Percentiles rank a stretch among this genome's conserved stretches.
phyloP scores from a whole-genome alignment of 2,888 invertebrate genomes.

The Aelia acuminata region DNA sequence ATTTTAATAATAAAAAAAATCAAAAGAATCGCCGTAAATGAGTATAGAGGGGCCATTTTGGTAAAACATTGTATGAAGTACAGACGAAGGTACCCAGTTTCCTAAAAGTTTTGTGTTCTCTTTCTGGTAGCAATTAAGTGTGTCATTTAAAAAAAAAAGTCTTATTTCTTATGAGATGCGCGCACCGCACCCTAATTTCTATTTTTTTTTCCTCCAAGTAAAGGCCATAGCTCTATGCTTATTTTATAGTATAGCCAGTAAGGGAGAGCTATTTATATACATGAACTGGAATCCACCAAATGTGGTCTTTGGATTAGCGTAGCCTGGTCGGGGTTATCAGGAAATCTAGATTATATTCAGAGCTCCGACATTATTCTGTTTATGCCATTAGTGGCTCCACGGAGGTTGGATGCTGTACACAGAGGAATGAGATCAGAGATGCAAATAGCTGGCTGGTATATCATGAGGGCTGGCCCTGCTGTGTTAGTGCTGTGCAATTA shows the following conservation, averaged over 20 bases:
- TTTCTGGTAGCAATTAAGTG: too few species aligned
- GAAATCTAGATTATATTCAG: slow-evolving; percentile 1
- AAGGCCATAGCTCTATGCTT: background rate
- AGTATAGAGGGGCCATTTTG: too few species aligned
- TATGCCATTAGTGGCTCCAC: background rate
- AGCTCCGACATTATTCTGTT: background rate
- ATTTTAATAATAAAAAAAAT: too few species aligned
- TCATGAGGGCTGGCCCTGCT: background rate
- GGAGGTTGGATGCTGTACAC: background rate
- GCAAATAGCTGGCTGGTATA: slow-evolving; percentile 28
- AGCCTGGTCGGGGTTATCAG: background rate
- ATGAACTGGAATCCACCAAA: background rate
- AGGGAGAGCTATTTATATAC: background rate
- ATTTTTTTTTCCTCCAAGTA: too few species aligned
- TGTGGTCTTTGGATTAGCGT: background rate
- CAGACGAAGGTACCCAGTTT: too few species aligned
- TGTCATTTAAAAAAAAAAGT: too few species aligned
- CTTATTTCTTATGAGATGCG: too few species aligned
- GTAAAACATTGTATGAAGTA: too few species aligned
- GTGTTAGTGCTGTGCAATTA: slow-evolving; percentile 13
- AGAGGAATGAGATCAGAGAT: slow-evolving; percentile 22
- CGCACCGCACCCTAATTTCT: too few species aligned
- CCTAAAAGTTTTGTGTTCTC: too few species aligned
- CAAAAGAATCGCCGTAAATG: too few species aligned
- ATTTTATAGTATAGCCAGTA: background rate